Evolutionary conservation across 2,888 invertebrate species (phyloP).

Genomic region (Caenorhabditis sulstoni): DNA sequence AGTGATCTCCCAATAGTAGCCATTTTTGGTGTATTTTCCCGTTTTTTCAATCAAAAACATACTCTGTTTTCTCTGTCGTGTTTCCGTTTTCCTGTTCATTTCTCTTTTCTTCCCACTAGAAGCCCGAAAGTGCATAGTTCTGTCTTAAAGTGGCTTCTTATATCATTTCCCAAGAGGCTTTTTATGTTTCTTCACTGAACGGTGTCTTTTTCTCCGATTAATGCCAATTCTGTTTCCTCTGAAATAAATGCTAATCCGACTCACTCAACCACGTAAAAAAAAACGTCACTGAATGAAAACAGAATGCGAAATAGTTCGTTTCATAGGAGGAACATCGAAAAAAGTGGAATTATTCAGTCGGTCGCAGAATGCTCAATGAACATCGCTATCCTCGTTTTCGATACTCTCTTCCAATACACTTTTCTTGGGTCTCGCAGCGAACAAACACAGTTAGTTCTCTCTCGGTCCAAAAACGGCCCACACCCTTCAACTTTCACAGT

Average conservation of each 20-base stretch:
- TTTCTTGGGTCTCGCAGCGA: slow-evolving; percentile 21
- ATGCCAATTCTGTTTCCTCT: slow-evolving; percentile 26
- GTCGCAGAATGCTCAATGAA: slow-evolving; percentile 1
- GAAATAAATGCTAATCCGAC: background rate
- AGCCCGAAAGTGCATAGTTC: slow-evolving; percentile 2
- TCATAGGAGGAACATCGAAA: background rate
- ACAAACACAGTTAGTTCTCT: slow-evolving; percentile 44
- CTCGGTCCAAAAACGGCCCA: slow-evolving; percentile 32
- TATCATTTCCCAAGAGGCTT: background rate
- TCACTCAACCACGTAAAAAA: no score
- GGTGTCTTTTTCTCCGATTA: slow-evolving; percentile 31
- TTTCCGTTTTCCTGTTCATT: background rate
- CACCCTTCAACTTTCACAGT: slow-evolving; percentile 48
- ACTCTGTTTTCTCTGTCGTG: background rate
- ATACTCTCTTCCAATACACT: background rate
- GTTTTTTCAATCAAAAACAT: slow-evolving; percentile 3
- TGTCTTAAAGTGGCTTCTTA: no score
- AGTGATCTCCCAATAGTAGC: slow-evolving; percentile 42
- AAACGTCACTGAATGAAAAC: no score
- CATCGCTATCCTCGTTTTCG: background rate
- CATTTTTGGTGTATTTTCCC: slow-evolving; percentile 18
- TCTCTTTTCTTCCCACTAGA: slow-evolving; percentile 1
- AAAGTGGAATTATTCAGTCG: slow-evolving; percentile 16
- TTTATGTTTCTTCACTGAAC: slow-evolving; percentile 15
- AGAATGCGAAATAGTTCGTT: no score